Evolutionary conservation across 2,113 vertebrate genomes (phyloP), one percentile per base, ranked within the genome.

Genomic region (Excalfactoria chinensis): DNA sequence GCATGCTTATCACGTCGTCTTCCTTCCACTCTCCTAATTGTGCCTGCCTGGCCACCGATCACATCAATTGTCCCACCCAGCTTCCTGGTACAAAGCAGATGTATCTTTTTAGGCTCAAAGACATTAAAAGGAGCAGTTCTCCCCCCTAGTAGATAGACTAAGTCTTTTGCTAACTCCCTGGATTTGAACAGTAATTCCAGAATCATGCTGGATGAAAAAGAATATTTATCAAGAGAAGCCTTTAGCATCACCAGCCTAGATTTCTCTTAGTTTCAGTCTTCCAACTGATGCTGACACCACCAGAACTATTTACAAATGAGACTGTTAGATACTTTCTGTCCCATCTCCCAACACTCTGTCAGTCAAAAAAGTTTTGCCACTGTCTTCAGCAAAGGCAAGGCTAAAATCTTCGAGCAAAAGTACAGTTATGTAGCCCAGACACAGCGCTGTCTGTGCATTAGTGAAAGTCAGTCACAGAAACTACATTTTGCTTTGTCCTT

Each of bases 51-150:
- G 77, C 97, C 97, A 41, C 97, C 96, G 37, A 97, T 97, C 63
- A 98, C 97, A 58, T 98, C 97, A 5, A 97, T 98, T 7, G 96
- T 97, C 43, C 96, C 97, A 15, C 96, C 97, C 95, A 97, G 95
- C 91, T 98, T 98, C 96, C 97, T 98, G 84, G 84, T 21, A 87
- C 85, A 93, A 81, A 96, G 70, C 46, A 95, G 32, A 90, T 23
- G 62, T n/a, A 87, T 30, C 73, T 59, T 44, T 41, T 93, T 4
- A 94, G 71, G 30, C 46, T 81, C 75, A 80, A 13, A 41, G n/a
- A 34, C 68, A 78, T n/a, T 2, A 80, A 18, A 13, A 81, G 26
- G n/a, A 83, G 25, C 60, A 79, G 3, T n/a, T 34, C 46, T 18
- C 37, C 59, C n/a, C 41, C 17, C 22, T 86, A 11, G 5, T 12